Evolutionary conservation across 2,888 invertebrate genomes (phyloP).

Genomic region (Coelopa pilipes): DNA sequence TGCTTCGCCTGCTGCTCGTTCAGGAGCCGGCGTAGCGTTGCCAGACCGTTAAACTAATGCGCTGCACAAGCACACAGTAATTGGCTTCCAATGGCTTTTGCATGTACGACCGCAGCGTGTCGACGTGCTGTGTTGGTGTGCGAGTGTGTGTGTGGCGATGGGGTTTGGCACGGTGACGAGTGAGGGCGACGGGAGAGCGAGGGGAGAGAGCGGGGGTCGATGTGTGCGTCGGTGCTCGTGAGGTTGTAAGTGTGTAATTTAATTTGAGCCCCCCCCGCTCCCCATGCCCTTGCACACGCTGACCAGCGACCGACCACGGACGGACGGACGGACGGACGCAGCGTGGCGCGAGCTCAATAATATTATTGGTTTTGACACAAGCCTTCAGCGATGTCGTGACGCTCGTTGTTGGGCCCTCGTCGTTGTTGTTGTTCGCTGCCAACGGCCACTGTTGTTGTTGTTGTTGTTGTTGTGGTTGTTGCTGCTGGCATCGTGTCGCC

Average conservation of each 20-base stretch:
- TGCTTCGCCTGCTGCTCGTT: no score
- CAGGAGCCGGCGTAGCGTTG: not conserved
- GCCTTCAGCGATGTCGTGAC: not conserved
- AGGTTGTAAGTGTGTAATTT: constrained; percentile 18
- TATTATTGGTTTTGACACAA: constrained; percentile 25
- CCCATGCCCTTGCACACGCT: no score
- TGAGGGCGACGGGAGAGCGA: no score
- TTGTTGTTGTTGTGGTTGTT: not conserved
- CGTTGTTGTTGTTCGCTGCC: no score
- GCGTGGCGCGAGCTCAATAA: constrained; percentile 10
- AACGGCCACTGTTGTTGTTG: not conserved
- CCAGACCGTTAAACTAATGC: constrained; percentile 25
- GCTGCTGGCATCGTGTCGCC: not conserved
- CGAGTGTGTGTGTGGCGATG: not conserved
- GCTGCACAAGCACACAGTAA: constrained; percentile 26
- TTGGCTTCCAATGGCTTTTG: constrained; percentile 3
- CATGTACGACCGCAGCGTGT: not conserved
- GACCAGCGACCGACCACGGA: no score
- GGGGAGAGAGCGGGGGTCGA: not conserved
- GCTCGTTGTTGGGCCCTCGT: no score
- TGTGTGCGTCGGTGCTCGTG: not conserved
- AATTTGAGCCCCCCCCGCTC: not conserved
- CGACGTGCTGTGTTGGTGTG: not conserved
- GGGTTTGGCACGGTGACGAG: no score
- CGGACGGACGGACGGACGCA: not conserved